Conservation (phyloP, 2,113 vertebrate species). For the Gallinago media region DNA sequence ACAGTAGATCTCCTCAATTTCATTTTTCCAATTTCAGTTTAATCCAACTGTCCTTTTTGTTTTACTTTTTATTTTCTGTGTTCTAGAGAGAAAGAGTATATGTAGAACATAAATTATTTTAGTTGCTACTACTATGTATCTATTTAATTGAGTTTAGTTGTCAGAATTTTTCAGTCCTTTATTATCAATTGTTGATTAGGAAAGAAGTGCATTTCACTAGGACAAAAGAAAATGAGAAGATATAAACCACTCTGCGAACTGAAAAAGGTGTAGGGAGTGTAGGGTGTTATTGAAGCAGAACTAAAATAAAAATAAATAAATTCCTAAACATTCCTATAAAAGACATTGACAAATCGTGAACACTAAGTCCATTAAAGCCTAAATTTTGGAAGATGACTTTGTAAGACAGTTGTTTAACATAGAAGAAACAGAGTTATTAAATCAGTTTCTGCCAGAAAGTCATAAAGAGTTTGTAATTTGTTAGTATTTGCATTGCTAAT, state of each 20-base stretch:
- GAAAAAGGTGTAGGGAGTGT: not conserved
- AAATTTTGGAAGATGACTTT: not conserved
- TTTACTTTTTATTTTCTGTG: not conserved
- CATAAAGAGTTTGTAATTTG: not conserved
- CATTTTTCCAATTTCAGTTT: not conserved
- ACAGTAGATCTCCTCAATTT: not conserved
- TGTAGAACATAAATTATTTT: not conserved
- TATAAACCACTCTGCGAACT: not conserved
- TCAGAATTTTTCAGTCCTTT: not conserved
- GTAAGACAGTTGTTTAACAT: not conserved
- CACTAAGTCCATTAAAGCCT: not conserved
- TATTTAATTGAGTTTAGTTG: not conserved
- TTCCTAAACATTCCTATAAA: not conserved
- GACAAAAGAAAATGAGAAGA: not conserved
- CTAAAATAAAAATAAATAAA: not conserved
- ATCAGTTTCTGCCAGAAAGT: not conserved
- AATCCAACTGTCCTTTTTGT: not conserved
- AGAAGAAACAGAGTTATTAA: not conserved
- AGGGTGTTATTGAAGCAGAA: not conserved
- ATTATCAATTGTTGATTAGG: not conserved
- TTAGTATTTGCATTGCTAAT: not conserved
- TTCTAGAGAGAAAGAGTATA: not conserved
- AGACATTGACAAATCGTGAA: not conserved
- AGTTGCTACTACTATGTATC: not conserved
- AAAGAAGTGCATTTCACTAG: not conserved